Percentiles rank a stretch among this genome's conserved stretches.
Evolutionary conservation across 2,797 vertebrate genomes (phyloP).

Genomic region (Catostomus latipinnis): DNA sequence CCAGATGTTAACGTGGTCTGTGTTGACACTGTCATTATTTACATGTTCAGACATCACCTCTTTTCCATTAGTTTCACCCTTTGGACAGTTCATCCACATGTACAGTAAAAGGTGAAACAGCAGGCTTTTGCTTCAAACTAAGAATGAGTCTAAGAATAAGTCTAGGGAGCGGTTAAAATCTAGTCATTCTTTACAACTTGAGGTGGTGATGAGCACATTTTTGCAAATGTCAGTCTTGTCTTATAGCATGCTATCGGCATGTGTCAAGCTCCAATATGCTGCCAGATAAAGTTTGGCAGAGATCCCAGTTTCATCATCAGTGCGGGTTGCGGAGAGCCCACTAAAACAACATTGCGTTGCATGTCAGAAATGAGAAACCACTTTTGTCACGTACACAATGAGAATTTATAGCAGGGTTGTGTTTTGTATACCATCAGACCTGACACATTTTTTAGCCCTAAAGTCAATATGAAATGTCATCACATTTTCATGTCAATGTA

Average conservation of each 20-base stretch:
- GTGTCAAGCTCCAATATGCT: slow-evolving; percentile 62
- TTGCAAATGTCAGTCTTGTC: slow-evolving; percentile 73
- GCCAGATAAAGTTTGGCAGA: slow-evolving; percentile 72
- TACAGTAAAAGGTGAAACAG: neutral
- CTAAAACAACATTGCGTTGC: slow-evolving; percentile 54
- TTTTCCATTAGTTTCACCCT: no score
- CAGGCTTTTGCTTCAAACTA: neutral
- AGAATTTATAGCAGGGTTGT: slow-evolving; percentile 50
- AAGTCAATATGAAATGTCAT: neutral
- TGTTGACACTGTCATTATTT: no score
- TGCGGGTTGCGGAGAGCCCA: slow-evolving; percentile 48
- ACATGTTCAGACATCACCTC: no score
- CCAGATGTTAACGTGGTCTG: no score
- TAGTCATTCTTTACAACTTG: slow-evolving; percentile 61
- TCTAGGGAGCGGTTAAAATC: slow-evolving; percentile 56
- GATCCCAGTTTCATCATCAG: slow-evolving; percentile 63
- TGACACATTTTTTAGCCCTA: neutral
- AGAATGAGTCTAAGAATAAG: slow-evolving; percentile 5
- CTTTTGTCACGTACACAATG: slow-evolving; percentile 44
- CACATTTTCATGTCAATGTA: neutral
- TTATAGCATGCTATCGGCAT: slow-evolving; percentile 61
- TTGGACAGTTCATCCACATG: no score
- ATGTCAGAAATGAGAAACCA: slow-evolving; percentile 51
- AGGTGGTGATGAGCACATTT: slow-evolving; percentile 67
- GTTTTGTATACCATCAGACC: slow-evolving; percentile 1